Evolutionary conservation across 2,113 vertebrate species (phyloP), one percentile per base, ranked within the genome.

Genomic region (Brachypteracias leptosomus): DNA sequence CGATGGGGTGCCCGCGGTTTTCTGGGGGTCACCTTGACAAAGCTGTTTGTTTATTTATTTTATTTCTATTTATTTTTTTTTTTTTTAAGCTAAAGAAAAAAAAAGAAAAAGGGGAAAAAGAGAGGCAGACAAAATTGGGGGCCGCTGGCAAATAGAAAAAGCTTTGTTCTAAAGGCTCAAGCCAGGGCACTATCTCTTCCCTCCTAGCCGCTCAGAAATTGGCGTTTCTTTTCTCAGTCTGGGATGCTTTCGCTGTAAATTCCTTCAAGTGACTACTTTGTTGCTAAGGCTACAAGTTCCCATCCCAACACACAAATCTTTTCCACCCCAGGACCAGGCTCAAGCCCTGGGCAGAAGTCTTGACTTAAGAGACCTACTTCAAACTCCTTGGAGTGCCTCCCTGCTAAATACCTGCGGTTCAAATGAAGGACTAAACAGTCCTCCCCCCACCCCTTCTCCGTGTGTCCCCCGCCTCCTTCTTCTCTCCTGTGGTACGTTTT

Each of bases 201-300:
- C 28, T 72, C 13, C 38, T 63, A n/a, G 54, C 78, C 79, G 65
- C 84, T 87, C 85, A 85, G 96, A 94, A 96, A 90, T 83, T 86
- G 88, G 26, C 59, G 49, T 96, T 96, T 94, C 94, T 93, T 85
- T 82, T 16, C 83, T 81, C 88, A 93, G 85, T 72, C 91, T 91
- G 84, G 85, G 97, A 96, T 96, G 95, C 85, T 98, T 95, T 92
- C 65, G 73, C 97, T 93, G 89, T 96, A 97, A 95, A 97, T 98
- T 97, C 97, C 97, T 97, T 89, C 83, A 95, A 94, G 94, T 91
- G 95, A 97, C 96, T 94, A 90, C 97, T 95, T 55, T 72, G 97
- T 98, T 98, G 95, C 97, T 95, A 97, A 89, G 98, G 96, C 92
- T 97, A 98, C 97, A 96, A 85, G 83, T 97, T 94, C 91, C 92